A percentile compares a stretch with the other conserved stretches of the same genome.
phyloP scores from a whole-genome alignment of 1,140 invertebrate species.

The Drosophila paulistorum region DNA sequence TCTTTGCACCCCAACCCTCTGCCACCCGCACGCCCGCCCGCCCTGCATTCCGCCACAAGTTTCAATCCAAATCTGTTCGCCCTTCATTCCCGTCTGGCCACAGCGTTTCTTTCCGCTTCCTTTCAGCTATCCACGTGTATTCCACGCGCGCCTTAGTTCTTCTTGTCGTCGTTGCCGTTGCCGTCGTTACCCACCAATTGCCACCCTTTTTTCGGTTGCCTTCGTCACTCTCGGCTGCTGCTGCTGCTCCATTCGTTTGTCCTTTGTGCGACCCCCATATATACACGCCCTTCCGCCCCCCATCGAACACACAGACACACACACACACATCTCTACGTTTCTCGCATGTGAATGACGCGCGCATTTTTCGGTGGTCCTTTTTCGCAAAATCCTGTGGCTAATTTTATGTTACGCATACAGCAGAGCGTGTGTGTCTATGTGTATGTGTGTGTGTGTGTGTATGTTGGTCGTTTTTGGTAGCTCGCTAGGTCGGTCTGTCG shows the following conservation, averaged over 20 bases:
- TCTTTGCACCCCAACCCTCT: too few species aligned
- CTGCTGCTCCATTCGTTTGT: conserved; percentile 54
- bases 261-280: conserved; percentile 69
- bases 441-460: conserved; percentile 31
- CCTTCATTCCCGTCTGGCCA: neutral
- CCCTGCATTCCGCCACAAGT: neutral
- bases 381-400: conserved; percentile 57
- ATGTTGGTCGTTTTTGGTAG: conserved; percentile 21
- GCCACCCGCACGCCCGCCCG: neutral
- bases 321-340: conserved; percentile 24
- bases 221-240: conserved; percentile 3
- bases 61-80: neutral
- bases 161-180: conserved; percentile 5
- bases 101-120: neutral
- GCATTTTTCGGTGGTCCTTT: conserved; percentile 41
- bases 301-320: neutral
- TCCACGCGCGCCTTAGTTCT: conserved; percentile 25
- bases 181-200: conserved; percentile 28
- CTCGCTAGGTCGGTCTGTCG: conserved; percentile 24
- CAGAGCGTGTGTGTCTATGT: conserved; percentile 22
- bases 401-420: conserved; percentile 75
- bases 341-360: conserved; percentile 50
- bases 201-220: conserved; percentile 13
- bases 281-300: conserved; percentile 24
- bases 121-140: conserved; percentile 51